Evolutionary conservation across 2,888 invertebrate genomes (phyloP).

Genomic region (Agrotis ipsilon): DNA sequence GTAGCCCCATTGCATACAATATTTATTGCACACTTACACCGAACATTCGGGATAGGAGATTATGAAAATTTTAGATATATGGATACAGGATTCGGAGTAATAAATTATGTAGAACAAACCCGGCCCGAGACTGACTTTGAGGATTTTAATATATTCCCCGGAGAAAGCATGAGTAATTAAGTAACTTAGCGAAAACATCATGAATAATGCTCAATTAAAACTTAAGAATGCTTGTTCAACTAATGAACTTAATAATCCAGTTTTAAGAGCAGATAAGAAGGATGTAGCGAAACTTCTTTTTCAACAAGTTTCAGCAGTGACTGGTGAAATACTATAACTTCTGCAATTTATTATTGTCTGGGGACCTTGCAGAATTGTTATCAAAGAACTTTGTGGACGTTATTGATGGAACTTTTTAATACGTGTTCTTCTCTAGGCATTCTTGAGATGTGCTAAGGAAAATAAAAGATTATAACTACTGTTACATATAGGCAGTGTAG

Average conservation of each 20-base stretch:
- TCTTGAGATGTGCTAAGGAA: conserved; percentile 12
- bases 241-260: conserved; percentile 70
- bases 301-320: conserved; percentile 55
- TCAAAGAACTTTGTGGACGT: conserved; percentile 60
- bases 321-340: conserved; percentile 61
- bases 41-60: conserved; percentile 77
- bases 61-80: conserved; percentile 80
- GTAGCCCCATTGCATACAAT: conserved; percentile 83
- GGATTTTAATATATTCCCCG: conserved; percentile 65
- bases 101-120: conserved; percentile 71
- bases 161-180: conserved; percentile 68
- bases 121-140: conserved; percentile 56
- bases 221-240: conserved; percentile 67
- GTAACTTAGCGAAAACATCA: conserved; percentile 68
- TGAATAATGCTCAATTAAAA: conserved; percentile 74
- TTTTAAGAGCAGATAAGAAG: conserved; percentile 61
- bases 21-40: conserved; percentile 83
- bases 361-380: conserved; percentile 58
- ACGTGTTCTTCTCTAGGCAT: conserved; percentile 43
- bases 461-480: conserved; percentile 31
- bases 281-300: conserved; percentile 58
- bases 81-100: conserved; percentile 66
- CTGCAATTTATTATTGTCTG: conserved; percentile 63
- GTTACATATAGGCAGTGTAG: conserved; percentile 10
- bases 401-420: conserved; percentile 65